Conservation (phyloP, 2,888 invertebrate genomes). For the Campaea margaritaria region DNA sequence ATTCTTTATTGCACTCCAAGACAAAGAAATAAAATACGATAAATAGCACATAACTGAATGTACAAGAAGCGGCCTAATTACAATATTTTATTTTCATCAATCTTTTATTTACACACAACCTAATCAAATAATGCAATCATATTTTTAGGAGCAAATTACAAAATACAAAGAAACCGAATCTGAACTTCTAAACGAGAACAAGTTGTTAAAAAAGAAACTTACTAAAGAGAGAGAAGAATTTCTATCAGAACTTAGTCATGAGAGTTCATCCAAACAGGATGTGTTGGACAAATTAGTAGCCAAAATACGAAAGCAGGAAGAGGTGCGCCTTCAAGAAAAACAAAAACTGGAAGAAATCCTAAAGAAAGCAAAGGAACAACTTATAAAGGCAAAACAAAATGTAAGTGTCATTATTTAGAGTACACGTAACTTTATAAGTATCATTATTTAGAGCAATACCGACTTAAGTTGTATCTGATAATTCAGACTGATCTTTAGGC, state of each 20-base stretch:
- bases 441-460: no score
- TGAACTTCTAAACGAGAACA: constrained; percentile 77
- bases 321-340: constrained; percentile 73
- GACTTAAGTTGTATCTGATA: no score
- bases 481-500: no score
- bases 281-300: constrained; percentile 78
- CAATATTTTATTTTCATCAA: no score
- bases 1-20: no score
- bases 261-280: constrained; percentile 82
- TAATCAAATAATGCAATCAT: no score
- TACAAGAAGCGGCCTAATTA: no score
- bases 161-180: constrained; percentile 72
- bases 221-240: constrained; percentile 81
- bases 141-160: constrained; percentile 70
- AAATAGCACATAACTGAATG: no score
- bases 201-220: constrained; percentile 73
- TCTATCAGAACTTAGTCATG: constrained; percentile 74
- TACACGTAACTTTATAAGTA: no score
- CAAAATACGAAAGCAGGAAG: constrained; percentile 78
- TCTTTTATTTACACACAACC: no score
- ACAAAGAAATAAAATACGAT: no score
- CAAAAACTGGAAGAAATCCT: constrained; percentile 68
- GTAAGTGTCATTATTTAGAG: no score
- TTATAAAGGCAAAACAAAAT: constrained; percentile 76
- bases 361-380: constrained; percentile 69